Base-by-base conservation (phyloP, 2,888 invertebrate species). In the Drosophila setosimentum region DNA sequence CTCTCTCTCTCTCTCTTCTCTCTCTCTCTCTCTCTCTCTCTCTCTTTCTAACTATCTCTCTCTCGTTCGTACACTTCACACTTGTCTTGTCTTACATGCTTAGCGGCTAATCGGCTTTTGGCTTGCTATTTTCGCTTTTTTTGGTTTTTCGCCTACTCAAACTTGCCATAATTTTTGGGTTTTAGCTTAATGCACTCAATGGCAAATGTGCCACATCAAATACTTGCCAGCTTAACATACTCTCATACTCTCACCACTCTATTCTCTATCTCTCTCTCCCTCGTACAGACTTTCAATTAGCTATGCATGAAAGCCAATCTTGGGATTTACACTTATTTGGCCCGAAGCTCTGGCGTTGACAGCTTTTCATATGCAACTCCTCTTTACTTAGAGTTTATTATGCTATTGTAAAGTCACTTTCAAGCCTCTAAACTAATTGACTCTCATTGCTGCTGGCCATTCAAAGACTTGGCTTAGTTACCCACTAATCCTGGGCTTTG, bases 61-160 rank as follows among this genome's bases (percentile, higher is more conserved):
- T 29, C 29, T 10, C 7, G 35, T 13, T 29, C 42, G 10, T 29
- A 29, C 27, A 8, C 40, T 55, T 48, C 40, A 24, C 45, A 27
- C 57, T 49, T 59, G 48, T 55, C 75, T 71, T 77, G 61, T 53
- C 64, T 49, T 70, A 76, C 87, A 84, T 59, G 73, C 50, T 73
- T 76, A 72, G 76, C 76, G 70, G 73, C 80, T 84, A 84, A 84
- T 84, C 89, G 85, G 83, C 84, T 45, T 89, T 83, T 83, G 78
- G 51, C 61, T 37, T 62, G 59, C 18, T 33, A 49, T 64, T 70
- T 68, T 59, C 53, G 64, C 49, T 64, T 59, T 53, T 40, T 70
- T 50, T 27, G 55, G 21, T 53, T 40, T 59, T 60, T 70, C 7
- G 50, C 32, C 33, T 49, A 68, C 33, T 50, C 16, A 40, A 64